A percentile compares a stretch with the other conserved stretches of the same genome.
These are phyloP conservation scores for Perognathus longimembris DNA, from an alignment of 2,113 vertebrate species.

Conservation along the genomic window DNA sequence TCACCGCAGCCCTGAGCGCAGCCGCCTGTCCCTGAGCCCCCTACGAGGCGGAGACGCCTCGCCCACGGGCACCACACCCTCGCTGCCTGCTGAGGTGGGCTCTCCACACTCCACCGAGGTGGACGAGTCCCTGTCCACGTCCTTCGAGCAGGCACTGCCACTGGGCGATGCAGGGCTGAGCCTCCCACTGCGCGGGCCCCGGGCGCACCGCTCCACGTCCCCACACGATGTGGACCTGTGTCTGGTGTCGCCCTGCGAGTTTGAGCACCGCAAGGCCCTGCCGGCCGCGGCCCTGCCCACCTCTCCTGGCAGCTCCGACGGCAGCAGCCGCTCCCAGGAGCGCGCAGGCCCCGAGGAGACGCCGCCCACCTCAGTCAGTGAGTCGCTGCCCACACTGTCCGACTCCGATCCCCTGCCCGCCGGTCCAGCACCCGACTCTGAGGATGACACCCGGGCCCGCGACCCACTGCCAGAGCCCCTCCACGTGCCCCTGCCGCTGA, in stretches of 20 bases:
- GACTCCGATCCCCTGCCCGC: conserved; percentile 89
- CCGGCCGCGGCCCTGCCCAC: background rate
- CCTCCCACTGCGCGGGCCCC: conserved; percentile 87
- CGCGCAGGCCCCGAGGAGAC: conserved; percentile 85
- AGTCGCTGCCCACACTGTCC: conserved; percentile 90
- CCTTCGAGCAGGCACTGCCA: conserved; percentile 92
- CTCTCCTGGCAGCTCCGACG: conserved; percentile 84
- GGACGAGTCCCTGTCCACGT: conserved; percentile 93
- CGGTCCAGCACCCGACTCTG: conserved; percentile 90
- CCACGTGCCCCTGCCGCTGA: conserved; percentile 91
- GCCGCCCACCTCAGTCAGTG: conserved; percentile 90
- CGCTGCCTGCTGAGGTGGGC: conserved; percentile 92
- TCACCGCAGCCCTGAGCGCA: conserved; percentile 64
- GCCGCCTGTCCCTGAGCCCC: conserved; percentile 89
- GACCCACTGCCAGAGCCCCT: conserved; percentile 90
- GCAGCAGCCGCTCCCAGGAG: conserved; percentile 89
- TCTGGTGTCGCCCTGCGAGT: conserved; percentile 96
- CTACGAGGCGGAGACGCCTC: conserved; percentile 86
- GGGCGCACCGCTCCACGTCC: conserved; percentile 81
- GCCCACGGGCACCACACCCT: conserved; percentile 91
- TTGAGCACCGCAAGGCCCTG: conserved; percentile 90
- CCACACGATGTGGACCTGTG: conserved; percentile 96
- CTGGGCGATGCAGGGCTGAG: conserved; percentile 80
- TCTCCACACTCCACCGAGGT: conserved; percentile 94
- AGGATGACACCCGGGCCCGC: conserved; percentile 80